phyloP scores from a whole-genome alignment of 2,113 vertebrate genomes.

The Ptilonorhynchus violaceus region DNA sequence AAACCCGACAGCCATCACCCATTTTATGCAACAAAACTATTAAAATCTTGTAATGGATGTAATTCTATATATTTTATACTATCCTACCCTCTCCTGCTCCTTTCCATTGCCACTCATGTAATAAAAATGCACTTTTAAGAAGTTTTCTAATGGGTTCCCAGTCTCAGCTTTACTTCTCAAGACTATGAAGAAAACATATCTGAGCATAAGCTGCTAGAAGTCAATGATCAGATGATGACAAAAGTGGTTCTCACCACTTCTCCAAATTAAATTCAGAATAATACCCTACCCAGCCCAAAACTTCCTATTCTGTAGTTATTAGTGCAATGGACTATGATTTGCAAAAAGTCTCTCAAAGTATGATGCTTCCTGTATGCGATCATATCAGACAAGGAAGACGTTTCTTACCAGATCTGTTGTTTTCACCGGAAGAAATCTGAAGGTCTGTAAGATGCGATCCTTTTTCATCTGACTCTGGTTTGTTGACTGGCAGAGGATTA shows the following conservation, averaged over 20 bases:
- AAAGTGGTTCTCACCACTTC: background rate
- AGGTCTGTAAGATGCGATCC: slow-evolving; percentile 78
- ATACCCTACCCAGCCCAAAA: background rate
- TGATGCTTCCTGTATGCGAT: fast-evolving
- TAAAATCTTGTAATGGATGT: background rate
- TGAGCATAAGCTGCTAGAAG: background rate
- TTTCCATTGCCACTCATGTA: background rate
- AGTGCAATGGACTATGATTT: background rate
- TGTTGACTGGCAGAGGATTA: slow-evolving; percentile 79
- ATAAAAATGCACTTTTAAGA: background rate
- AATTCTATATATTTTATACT: background rate
- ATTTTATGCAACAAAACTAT: background rate
- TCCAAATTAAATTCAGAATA: background rate
- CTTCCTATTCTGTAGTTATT: background rate
- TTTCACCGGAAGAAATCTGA: slow-evolving; percentile 82
- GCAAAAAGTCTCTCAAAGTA: background rate
- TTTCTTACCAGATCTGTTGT: slow-evolving; percentile 81
- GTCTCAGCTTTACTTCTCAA: background rate
- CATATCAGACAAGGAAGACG: background rate
- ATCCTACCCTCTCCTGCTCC: background rate
- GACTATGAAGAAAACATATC: background rate
- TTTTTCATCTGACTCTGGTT: slow-evolving; percentile 81
- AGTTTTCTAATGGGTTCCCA: background rate
- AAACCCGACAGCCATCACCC: background rate
- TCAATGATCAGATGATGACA: background rate